Evolutionary conservation across 92 coral and sea anemone genomes (phyloP).

Genomic region (Meandrina meandrites): DNA sequence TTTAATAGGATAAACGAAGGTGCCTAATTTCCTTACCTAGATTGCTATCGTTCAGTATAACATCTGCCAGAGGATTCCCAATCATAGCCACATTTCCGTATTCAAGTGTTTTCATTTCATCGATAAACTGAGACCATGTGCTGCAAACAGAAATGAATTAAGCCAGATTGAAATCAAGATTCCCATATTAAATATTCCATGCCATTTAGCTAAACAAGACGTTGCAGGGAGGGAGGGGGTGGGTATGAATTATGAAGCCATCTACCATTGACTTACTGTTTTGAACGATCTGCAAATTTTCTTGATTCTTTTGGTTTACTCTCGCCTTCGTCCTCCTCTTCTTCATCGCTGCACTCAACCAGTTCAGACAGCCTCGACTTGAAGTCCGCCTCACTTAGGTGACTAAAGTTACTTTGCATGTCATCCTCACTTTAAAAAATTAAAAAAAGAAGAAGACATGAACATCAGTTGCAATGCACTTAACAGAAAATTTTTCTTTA

Average conservation of each 20-base stretch:
- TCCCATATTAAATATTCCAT: background rate
- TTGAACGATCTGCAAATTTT: constrained; percentile 61
- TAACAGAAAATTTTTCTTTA: background rate
- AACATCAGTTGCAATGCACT: background rate
- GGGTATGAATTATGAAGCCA: no score
- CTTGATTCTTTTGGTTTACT: constrained; percentile 11
- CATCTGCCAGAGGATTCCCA: constrained; percentile 82
- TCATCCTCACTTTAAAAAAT: constrained; percentile 82
- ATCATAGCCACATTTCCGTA: constrained; percentile 81
- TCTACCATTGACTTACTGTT: constrained; percentile 83
- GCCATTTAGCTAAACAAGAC: no score
- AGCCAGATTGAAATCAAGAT: background rate
- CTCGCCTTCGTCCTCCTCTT: constrained; percentile 47
- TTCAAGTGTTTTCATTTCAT: constrained; percentile 92
- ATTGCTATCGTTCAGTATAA: background rate
- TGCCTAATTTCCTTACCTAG: background rate
- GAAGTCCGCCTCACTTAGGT: constrained; percentile 91
- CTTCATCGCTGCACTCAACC: constrained; percentile 91
- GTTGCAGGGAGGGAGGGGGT: no score
- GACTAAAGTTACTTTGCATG: constrained; percentile 99
- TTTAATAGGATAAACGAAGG: background rate
- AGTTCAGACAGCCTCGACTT: constrained; percentile 82
- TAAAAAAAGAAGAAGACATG: background rate
- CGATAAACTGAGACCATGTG: constrained; percentile 90
- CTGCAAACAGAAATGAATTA: constrained; percentile 30